A percentile compares a stretch with the other conserved stretches of the same genome.
These are phyloP conservation scores for Amphilophus citrinellus DNA, from an alignment of 2,113 vertebrate species.

Conservation along the genomic window DNA sequence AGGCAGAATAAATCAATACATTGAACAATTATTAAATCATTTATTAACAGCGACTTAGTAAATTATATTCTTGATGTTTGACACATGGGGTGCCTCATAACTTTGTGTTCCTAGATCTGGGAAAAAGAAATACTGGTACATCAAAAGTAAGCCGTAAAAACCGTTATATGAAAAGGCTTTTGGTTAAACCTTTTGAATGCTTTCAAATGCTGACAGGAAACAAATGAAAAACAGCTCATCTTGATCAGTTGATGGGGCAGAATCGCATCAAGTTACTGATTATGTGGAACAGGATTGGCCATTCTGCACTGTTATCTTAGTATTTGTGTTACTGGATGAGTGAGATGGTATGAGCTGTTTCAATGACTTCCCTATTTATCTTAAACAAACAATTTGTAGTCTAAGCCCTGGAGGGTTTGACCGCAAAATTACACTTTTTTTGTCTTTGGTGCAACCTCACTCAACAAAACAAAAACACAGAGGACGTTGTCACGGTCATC, in stretches of 20 bases:
- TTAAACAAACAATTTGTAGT: neutral
- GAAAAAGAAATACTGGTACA: neutral
- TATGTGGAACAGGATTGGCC: neutral
- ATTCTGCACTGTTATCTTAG: neutral
- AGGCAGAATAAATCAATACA: no score
- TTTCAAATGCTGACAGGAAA: neutral
- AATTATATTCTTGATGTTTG: neutral
- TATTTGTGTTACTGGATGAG: neutral
- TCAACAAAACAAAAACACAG: neutral
- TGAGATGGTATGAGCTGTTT: neutral
- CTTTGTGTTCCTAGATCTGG: neutral
- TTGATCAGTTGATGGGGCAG: neutral
- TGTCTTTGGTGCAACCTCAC: neutral
- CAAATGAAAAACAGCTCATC: neutral
- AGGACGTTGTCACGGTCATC: neutral
- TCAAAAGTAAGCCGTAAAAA: neutral
- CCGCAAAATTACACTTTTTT: conserved; percentile 23
- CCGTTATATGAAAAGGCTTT: no score
- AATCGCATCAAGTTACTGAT: neutral
- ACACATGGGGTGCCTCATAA: neutral
- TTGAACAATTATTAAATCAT: no score
- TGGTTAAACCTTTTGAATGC: no score
- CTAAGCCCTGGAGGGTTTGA: neutral
- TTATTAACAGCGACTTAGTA: no score
- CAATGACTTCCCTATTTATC: conserved; percentile 4